phyloP scores from a whole-genome alignment of 2,797 vertebrate species.

The Botia almorhae region DNA sequence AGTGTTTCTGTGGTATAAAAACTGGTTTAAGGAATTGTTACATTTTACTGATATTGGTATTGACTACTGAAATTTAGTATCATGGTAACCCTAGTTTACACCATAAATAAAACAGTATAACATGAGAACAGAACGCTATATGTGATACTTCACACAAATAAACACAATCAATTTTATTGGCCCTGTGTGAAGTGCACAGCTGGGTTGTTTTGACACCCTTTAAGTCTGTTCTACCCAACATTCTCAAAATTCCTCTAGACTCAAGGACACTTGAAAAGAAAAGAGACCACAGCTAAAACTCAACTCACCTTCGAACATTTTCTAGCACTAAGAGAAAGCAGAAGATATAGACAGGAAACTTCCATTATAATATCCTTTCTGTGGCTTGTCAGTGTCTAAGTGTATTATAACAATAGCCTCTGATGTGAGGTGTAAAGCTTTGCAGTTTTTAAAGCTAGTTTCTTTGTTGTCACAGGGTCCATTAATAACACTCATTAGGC shows the following conservation, averaged over 20 bases:
- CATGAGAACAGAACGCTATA: background rate
- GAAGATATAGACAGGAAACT: constrained; percentile 43
- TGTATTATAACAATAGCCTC: constrained; percentile 5
- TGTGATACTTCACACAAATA: constrained; percentile 24
- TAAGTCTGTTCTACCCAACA: constrained; percentile 68
- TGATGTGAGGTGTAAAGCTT: constrained; percentile 44
- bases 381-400: constrained; percentile 7
- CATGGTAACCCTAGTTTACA: too few relatives aligned
- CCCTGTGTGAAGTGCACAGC: background rate
- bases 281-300: constrained; percentile 69
- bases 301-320: constrained; percentile 72
- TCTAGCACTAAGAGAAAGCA: constrained; percentile 53
- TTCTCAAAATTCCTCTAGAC: constrained; percentile 72
- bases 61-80: background rate
- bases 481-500: constrained; percentile 75
- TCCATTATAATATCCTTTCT: background rate
- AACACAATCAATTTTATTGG: background rate
- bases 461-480: constrained; percentile 65
- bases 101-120: background rate
- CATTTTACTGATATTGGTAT: too few relatives aligned
- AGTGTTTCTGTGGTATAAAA: too few relatives aligned
- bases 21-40: too few relatives aligned
- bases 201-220: constrained; percentile 67
- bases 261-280: constrained; percentile 63
- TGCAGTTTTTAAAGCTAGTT: constrained; percentile 61